phyloP scores from a whole-genome alignment of 2,888 invertebrate genomes.

The Drosophila engyochracea region DNA sequence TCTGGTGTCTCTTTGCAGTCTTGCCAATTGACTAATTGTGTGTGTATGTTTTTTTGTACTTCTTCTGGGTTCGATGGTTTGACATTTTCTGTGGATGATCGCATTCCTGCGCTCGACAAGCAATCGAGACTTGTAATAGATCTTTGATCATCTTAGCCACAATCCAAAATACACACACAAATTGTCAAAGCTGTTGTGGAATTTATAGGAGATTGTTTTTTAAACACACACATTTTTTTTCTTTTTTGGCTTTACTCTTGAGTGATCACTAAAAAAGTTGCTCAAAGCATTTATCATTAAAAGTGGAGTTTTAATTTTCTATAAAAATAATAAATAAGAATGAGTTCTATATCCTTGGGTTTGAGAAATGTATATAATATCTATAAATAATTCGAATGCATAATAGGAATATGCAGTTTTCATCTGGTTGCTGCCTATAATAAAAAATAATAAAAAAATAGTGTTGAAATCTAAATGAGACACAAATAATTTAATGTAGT shows the following conservation, averaged over 20 bases:
- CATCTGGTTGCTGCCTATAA: background rate
- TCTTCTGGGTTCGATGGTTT: slow-evolving; percentile 46
- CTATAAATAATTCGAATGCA: too few species aligned
- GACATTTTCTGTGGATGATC: slow-evolving; percentile 62
- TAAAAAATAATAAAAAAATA: background rate
- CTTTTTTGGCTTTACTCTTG: background rate
- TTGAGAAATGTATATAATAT: background rate
- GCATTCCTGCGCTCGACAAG: slow-evolving; percentile 32
- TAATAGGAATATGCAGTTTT: background rate
- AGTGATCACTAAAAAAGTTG: background rate
- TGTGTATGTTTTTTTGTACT: slow-evolving; percentile 19
- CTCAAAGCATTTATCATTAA: background rate
- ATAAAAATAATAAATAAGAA: background rate
- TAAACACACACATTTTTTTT: background rate
- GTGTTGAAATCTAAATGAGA: background rate
- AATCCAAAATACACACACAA: background rate
- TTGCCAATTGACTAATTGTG: slow-evolving; percentile 67
- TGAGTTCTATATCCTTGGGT: background rate
- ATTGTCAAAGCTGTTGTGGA: slow-evolving; percentile 1
- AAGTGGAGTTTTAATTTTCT: too few species aligned
- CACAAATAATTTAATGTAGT: background rate
- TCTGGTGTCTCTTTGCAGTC: slow-evolving; percentile 33
- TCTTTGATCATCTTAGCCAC: slow-evolving; percentile 8
- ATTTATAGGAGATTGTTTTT: background rate
- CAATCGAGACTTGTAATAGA: slow-evolving; percentile 13